phyloP scores from a whole-genome alignment of 2,113 vertebrate genomes.

The Eurypyga helias region DNA sequence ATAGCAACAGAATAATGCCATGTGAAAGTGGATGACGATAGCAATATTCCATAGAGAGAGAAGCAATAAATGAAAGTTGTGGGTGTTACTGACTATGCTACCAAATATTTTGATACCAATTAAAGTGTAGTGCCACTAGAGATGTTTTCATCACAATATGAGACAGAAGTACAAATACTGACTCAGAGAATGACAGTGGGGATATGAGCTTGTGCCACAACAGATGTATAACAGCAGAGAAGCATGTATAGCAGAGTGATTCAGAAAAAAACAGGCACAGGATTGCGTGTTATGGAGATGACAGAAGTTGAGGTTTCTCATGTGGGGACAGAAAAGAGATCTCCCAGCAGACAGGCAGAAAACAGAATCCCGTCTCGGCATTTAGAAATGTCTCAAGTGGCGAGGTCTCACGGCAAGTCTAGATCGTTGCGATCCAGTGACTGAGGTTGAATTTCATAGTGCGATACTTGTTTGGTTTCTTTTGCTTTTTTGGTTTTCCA shows the following conservation, averaged over 20 bases:
- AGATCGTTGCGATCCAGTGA: neutral
- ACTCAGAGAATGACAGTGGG: conserved; percentile 69
- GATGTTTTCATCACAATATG: conserved; percentile 69
- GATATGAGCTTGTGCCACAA: conserved; percentile 61
- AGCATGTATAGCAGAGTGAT: conserved; percentile 61
- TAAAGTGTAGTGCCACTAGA: conserved; percentile 66
- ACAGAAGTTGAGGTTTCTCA: conserved; percentile 26
- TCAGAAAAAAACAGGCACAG: conserved; percentile 43
- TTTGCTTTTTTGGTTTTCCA: neutral
- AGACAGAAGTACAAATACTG: conserved; percentile 74
- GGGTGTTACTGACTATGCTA: conserved; percentile 64
- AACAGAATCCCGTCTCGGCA: neutral
- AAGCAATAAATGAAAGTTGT: conserved; percentile 56
- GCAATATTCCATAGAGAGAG: neutral
- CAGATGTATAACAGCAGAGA: conserved; percentile 70
- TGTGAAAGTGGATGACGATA: neutral
- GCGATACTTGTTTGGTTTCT: neutral
- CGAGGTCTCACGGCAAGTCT: neutral
- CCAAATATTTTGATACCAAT: conserved; percentile 76
- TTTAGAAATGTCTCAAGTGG: neutral
- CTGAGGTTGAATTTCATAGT: neutral
- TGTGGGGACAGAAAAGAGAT: neutral
- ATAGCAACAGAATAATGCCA: neutral
- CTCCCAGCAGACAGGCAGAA: neutral
- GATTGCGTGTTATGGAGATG: neutral